A percentile compares a stretch with the other conserved stretches of the same genome.
Conservation (phyloP, 1,140 invertebrate species). For the Drosophila jambulina region DNA sequence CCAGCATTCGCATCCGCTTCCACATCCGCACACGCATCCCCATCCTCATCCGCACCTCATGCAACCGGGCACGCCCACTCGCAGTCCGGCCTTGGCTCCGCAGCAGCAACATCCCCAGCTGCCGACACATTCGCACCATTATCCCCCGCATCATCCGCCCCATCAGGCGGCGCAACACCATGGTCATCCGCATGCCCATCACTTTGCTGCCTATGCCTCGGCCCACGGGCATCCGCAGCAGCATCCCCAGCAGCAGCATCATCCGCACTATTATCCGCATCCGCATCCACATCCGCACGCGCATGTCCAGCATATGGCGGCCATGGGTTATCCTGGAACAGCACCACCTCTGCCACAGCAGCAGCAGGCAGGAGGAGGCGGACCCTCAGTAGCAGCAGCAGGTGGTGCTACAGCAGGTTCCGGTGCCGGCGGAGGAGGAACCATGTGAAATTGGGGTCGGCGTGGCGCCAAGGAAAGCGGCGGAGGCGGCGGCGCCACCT, state of each 20-base stretch:
- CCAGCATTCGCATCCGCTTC: constrained; percentile 43
- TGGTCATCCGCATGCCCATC: constrained; percentile 56
- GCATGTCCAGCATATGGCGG: constrained; percentile 66
- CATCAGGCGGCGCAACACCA: constrained; percentile 38
- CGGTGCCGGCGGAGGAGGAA: constrained; percentile 12
- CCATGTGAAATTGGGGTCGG: constrained; percentile 77
- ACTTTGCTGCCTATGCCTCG: constrained; percentile 46
- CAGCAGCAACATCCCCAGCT: constrained; percentile 43
- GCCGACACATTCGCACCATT: constrained; percentile 44
- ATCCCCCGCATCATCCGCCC: constrained; percentile 51
- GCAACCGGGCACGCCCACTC: constrained; percentile 54
- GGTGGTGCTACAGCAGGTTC: constrained; percentile 23
- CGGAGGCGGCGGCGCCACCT: constrained; percentile 73
- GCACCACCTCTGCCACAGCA: constrained; percentile 37
- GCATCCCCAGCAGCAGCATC: constrained; percentile 47
- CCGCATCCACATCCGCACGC: constrained; percentile 40
- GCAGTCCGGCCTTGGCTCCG: constrained; percentile 21
- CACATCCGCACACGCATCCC: constrained; percentile 52
- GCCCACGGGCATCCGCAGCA: constrained; percentile 54
- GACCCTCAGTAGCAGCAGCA: constrained; percentile 33
- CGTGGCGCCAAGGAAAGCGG: constrained; percentile 72
- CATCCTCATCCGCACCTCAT: constrained; percentile 62
- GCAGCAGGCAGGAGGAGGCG: constrained; percentile 36
- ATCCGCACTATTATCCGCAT: constrained; percentile 51
- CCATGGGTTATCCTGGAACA: constrained; percentile 67